Conservation (phyloP, 2,113 vertebrate genomes). For the Epinephelus lanceolatus region DNA sequence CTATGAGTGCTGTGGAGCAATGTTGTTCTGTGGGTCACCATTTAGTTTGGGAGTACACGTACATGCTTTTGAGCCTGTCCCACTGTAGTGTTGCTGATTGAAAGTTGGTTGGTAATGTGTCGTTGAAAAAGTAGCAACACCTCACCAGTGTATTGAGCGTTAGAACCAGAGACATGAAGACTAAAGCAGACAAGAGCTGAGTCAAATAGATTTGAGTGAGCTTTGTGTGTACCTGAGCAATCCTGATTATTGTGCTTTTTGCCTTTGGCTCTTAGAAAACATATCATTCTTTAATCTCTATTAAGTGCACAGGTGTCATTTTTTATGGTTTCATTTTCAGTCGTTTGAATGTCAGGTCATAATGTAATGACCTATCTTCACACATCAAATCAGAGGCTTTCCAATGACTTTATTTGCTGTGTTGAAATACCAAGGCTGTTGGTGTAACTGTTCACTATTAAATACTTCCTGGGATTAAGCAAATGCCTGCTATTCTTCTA, state of each 20-base stretch:
- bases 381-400: constrained; percentile 10
- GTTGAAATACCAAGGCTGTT: constrained; percentile 13
- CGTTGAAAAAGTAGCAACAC: not conserved
- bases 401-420: not conserved
- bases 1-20: not conserved
- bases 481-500: not conserved
- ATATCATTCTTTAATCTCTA: constrained; percentile 10
- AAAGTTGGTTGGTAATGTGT: not conserved
- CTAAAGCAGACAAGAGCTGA: not conserved
- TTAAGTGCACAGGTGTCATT: constrained; percentile 3
- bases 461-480: not conserved
- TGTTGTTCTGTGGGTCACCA: not conserved
- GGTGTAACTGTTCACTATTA: constrained; percentile 1
- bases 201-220: not conserved
- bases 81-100: too few species aligned
- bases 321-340: constrained; percentile 11
- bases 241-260: not conserved
- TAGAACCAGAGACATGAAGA: not conserved
- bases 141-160: not conserved
- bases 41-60: not conserved
- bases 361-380: not conserved
- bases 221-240: not conserved
- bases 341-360: constrained; percentile 29
- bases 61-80: too few species aligned
- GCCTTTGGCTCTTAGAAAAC: not conserved